Conservation (phyloP, 2,888 invertebrate species). For the Pherbina coryleti region DNA sequence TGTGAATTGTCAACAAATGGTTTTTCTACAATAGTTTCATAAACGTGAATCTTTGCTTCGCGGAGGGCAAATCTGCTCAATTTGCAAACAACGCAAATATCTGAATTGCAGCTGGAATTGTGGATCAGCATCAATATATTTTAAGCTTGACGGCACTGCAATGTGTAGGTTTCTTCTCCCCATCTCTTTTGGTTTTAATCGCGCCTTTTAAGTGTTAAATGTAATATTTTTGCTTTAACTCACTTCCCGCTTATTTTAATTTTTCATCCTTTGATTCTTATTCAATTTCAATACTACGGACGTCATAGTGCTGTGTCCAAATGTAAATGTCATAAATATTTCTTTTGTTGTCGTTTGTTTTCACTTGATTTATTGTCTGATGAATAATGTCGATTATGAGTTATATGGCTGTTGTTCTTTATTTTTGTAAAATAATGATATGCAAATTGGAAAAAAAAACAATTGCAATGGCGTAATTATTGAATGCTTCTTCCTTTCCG, state of each 20-base stretch:
- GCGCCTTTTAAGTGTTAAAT: not conserved
- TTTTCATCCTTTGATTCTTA: not conserved
- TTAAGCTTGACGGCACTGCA: no score
- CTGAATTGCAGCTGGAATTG: not conserved
- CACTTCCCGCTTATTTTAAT: not conserved
- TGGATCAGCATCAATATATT: not conserved
- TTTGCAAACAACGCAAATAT: slow-evolving; percentile 5
- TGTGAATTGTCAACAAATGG: not conserved
- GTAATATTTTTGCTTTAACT: not conserved
- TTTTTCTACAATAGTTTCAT: not conserved
- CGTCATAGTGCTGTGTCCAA: not conserved
- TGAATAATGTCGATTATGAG: not conserved
- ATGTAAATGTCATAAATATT: not conserved
- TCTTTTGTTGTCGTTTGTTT: slow-evolving; percentile 14
- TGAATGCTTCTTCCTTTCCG: not conserved
- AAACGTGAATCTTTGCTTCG: not conserved
- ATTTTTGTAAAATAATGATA: not conserved
- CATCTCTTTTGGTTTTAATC: not conserved
- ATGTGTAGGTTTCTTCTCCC: no score
- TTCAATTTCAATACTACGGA: not conserved
- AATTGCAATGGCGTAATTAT: slow-evolving; percentile 9
- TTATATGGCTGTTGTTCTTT: not conserved
- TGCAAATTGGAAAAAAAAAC: slow-evolving; percentile 5
- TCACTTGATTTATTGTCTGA: slow-evolving; percentile 15
- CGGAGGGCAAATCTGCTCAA: slow-evolving; percentile 1